Base-by-base conservation (phyloP, 1,140 invertebrate genomes). In the Apis laboriosa region DNA sequence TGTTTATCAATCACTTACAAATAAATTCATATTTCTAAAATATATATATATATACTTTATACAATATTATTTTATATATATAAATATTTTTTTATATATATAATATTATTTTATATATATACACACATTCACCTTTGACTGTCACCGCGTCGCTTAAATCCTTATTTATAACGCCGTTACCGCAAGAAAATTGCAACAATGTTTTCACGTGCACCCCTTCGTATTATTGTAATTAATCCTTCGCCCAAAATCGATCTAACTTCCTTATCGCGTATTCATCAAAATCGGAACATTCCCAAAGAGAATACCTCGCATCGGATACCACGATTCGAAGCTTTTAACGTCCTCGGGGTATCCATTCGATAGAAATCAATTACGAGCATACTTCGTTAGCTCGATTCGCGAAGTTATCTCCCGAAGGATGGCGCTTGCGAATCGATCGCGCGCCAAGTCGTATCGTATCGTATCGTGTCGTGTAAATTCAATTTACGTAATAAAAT, bases 401-500 rank as follows among this genome's bases (percentile, higher is more conserved):
- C 64, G 75, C 74, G 34, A 68, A 64, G 86, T 84, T 87, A 63
- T 81, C 70, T 87, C 86, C 86, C 81, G 24, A 28, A 64, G 82
- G 85, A 81, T 74, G 77, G 60, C 34, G 34, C 34, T 34, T 4
- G 34, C 28, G 17, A 61, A 43, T 43, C 34, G 64, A 13, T 55
- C 61, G 58, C 15, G 43, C 56, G n/a, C 24, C 49, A 60, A 49
- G 34, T 43, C 60, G 74, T 63, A 13, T n/a, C 64, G 43, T 70
- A 24, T 24, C 24, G 24, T 24, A 55, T 79, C 81, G 85, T 61
- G 49, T 43, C 83, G 66, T n/a, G 84, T 64, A 88, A 88, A 89
- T 86, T 84, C 74, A 88, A 86, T 89, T 88, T 81, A 67, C 87
- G 87, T 89, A 89, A 89, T 88, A 89, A 89, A 89, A 86, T 89